phyloP scores from a whole-genome alignment of 2,888 invertebrate species.

The Linnaemya vulpina region DNA sequence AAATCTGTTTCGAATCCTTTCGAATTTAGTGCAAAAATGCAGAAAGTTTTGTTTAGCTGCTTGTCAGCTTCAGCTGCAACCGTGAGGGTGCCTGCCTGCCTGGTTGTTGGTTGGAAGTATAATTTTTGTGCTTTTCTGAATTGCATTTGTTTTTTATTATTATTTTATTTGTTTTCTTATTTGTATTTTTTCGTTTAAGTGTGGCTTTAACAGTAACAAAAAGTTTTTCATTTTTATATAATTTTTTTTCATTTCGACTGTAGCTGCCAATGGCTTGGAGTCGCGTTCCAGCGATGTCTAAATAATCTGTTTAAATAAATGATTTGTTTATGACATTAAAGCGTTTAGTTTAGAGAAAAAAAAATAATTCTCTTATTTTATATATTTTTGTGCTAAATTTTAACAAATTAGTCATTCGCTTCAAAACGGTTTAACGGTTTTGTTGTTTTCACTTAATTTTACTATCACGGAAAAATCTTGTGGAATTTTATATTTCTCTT shows the following conservation, averaged over 20 bases:
- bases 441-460: constrained; percentile 36
- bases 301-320: constrained; percentile 60
- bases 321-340: constrained; percentile 64
- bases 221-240: constrained; percentile 62
- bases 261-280: constrained; percentile 5
- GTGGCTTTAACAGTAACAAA: constrained; percentile 60
- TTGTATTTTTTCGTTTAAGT: neutral
- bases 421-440: constrained; percentile 63
- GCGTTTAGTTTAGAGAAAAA: constrained; percentile 42
- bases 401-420: constrained; percentile 54
- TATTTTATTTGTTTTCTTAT: no score
- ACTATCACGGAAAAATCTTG: constrained; percentile 42
- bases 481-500: constrained; percentile 35
- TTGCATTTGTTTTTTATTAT: constrained; percentile 7
- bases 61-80: neutral
- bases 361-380: neutral
- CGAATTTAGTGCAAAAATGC: constrained; percentile 23
- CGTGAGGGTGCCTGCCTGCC: constrained; percentile 45
- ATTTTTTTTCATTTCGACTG: constrained; percentile 9
- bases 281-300: constrained; percentile 41
- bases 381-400: constrained; percentile 38
- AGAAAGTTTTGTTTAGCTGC: neutral
- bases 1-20: constrained; percentile 5
- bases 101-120: neutral
- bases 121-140: neutral